Evolutionary conservation across 2,888 invertebrate genomes (phyloP), one percentile per base, ranked within the genome.

Genomic region (Stegophylla sp.): DNA sequence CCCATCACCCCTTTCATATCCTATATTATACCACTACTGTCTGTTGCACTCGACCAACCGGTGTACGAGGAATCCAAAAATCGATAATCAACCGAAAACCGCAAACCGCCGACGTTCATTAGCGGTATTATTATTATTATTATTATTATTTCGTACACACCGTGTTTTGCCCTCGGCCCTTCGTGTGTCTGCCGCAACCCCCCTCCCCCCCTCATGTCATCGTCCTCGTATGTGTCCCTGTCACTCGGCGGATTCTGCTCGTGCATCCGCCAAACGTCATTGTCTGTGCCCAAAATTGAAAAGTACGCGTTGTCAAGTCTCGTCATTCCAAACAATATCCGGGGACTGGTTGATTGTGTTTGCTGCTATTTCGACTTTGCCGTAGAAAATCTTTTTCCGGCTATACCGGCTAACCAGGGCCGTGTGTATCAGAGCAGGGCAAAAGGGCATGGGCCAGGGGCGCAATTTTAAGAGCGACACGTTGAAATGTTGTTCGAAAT

Each of bases 21-120:
- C n/a, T n/a, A n/a, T n/a, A n/a, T n/a, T n/a, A n/a, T n/a, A n/a
- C n/a, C n/a, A n/a, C n/a, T n/a, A n/a, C n/a, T n/a, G n/a, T n/a
- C n/a, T n/a, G n/a, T n/a, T n/a, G 17, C 66, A 45, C 66, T 34
- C 69, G 41, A 71, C 71, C 71, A 71, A 71, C 43, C 48, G 15
- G 48, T 34, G 48, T 63, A 4, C 15, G 10, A 63, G 15, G 74
- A 48, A 74, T 48, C 34, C 63, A 63, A 74, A n/a, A 74, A 74
- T 74, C 74, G 74, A 74, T 74, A 63, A 34, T 51, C 63, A 28
- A 48, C 74, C 20, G 74, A 63, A 74, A 63, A 74, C 74, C 74
- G 74, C 74, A 34, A 69, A 74, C 74, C 63, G 63, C 34, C 74
- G 63, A 63, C n/a, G n/a, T n/a, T n/a, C n/a, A n/a, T n/a, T n/a